Conservation (phyloP, 2,888 invertebrate genomes). For the Protodeltote pygarga region DNA sequence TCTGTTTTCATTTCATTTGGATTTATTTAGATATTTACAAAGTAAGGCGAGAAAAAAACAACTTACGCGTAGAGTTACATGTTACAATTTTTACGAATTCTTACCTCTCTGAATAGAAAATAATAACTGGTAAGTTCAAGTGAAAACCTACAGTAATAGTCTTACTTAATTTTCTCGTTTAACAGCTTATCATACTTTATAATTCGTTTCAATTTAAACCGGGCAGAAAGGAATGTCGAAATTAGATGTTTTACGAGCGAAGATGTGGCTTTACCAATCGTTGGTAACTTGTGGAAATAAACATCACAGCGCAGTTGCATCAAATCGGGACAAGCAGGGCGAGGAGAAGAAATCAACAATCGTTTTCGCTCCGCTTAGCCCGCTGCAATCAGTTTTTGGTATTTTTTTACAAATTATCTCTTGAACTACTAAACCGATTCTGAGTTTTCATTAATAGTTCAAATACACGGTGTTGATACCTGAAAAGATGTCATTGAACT, state of each 20-base stretch:
- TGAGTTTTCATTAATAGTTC: too few species aligned
- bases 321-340: neutral
- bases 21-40: too few species aligned
- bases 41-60: too few species aligned
- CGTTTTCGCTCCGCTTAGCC: neutral
- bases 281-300: slow-evolving; percentile 1
- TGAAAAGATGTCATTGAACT: too few species aligned
- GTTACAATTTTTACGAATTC: too few species aligned
- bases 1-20: too few species aligned
- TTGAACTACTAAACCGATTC: too few species aligned
- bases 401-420: slow-evolving; percentile 1
- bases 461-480: too few species aligned
- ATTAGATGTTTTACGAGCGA: neutral
- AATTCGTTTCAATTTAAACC: slow-evolving; percentile 9
- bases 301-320: slow-evolving; percentile 4
- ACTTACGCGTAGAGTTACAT: too few species aligned
- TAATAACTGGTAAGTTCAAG: too few species aligned
- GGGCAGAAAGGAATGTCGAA: slow-evolving; percentile 9
- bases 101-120: too few species aligned
- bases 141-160: too few species aligned
- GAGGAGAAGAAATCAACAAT: slow-evolving; percentile 6
- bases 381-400: slow-evolving; percentile 1
- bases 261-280: slow-evolving; percentile 1
- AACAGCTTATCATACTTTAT: slow-evolving; percentile 5
- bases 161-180: slow-evolving; percentile 1